Evolutionary conservation across 92 coral and sea anemone species (phyloP), one percentile per base, ranked within the genome.

Genomic region (Epizoanthus scotinus): DNA sequence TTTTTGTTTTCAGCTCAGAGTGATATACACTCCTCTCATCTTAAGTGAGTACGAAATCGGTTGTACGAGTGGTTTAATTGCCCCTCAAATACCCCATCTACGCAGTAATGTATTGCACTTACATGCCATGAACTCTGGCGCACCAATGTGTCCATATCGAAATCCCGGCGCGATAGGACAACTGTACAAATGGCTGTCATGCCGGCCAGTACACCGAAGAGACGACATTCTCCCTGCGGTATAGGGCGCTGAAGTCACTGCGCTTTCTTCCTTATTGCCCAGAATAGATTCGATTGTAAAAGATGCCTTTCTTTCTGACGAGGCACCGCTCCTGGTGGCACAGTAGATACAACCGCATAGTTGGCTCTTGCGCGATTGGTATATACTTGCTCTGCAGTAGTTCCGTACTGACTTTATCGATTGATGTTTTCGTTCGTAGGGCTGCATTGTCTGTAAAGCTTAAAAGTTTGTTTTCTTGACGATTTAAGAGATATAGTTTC

Each of bases 281-380:
- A 75, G 68, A 27, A 75, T 75, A 75, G 81, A 36, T 8, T 75
- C 68, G 66, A 75, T 75, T 24, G 81, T 29, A 36, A 75, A 75
- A 24, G 81, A 59, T 47, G 52, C 2, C 19, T 59, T 75, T n/a
- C 61, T 75, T 31, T 66, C 21, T 75, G 81, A 1, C 24, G 57
- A 29, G 40, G 49, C n/a, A 0, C 38, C 13, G 17, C 36, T 13
- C 22, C 38, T 59, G 15, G 36, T 42, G 60, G 42, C 24, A 15
- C 81, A 59, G 25, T 75, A 75, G 40, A 75, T 38, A 27, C 69
- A 75, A 20, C 25, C 67, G 36, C 81, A 75, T 7, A 14, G 9
- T 58, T 57, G 25, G 22, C 56, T 75, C 56, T 29, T 47, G 21
- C 53, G 38, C n/a, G 31, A 31, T 60, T 59, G 81, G 63, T 58